Base-by-base conservation (phyloP, 2,888 invertebrate species). In the Drosophila birchii region DNA sequence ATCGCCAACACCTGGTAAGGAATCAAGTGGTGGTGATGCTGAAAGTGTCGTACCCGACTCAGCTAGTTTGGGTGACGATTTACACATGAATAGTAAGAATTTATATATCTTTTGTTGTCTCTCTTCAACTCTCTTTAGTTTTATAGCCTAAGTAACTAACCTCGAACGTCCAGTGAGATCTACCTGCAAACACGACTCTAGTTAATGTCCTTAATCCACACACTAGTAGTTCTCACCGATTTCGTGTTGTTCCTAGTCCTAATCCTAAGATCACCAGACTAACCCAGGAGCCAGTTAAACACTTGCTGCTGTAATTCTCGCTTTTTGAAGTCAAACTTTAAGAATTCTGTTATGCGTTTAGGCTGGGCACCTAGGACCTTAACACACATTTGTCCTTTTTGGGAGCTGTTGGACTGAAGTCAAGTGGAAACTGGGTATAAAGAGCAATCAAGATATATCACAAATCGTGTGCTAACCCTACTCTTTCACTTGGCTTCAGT, bases 41-140 rank as follows among this genome's bases (percentile, higher is more conserved):
- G 97, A 97, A 93, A 97, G 97, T 76, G 96, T 97, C 43, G 94
- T 96, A 41, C 95, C 97, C 2, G 97, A 97, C 93, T 96, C 97
- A 8, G 96, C 96, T 78, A 97, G 97, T 91, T 94, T 97, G 82
- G 96, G 96, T 79, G 97, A 97, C 90, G 94, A 97, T 91, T 93
- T 95, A 81, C 92, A 93, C 88, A 94, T 95, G 91, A 93, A 95
- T 93, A 94, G 95, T 95, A 92, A 92, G 92, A 91, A 86, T 80
- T 85, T 80, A 53, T 58, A 71, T 88, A 64, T 88, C 81, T 88
- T 85, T 87, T 90, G 90, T 87, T 90, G 84, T 89, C 81, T 89
- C 79, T 75, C 85, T 84, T 84, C 57, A 69, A 69, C 71, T 84
- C 59, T 79, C 70, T 81, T 80, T 82, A 84, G 78, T 86, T 86